Conservation (phyloP, 2,888 invertebrate species). For the Fragum sueziense region DNA sequence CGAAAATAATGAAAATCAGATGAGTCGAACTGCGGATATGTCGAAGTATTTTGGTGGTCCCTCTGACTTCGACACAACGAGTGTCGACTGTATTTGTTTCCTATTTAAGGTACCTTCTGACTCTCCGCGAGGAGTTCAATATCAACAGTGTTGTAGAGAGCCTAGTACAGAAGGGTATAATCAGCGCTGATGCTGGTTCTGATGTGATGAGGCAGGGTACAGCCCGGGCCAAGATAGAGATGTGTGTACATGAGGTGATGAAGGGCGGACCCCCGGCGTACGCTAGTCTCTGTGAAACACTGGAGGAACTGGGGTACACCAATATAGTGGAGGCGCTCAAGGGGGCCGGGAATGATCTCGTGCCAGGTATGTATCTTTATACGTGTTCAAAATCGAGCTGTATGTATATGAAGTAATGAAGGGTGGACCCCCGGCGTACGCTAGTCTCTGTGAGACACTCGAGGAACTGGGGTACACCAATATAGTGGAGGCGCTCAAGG, state of each 20-base stretch:
- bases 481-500: conserved; percentile 61
- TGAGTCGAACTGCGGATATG: no score
- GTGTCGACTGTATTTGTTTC: no score
- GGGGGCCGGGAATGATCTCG: conserved; percentile 43
- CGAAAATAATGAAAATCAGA: no score
- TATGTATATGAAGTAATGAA: conserved; percentile 64
- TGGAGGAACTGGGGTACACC: conserved; percentile 66
- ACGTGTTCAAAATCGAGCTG: conserved; percentile 61
- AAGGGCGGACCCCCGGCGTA: conserved; percentile 61
- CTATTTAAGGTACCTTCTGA: conserved; percentile 62
- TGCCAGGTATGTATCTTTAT: conserved; percentile 51
- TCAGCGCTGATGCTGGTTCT: conserved; percentile 62
- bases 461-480: conserved; percentile 66
- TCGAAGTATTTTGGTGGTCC: no score
- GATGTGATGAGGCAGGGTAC: conserved; percentile 62
- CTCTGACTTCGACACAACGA: no score
- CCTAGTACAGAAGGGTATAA: conserved; percentile 61
- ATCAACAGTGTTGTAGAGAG: conserved; percentile 62
- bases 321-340: conserved; percentile 64
- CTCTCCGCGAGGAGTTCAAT: conserved; percentile 66
- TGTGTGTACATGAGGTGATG: conserved; percentile 64
- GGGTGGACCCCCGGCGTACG: conserved; percentile 58
- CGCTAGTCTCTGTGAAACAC: conserved; percentile 61
- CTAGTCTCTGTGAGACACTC: conserved; percentile 62
- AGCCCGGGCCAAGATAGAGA: conserved; percentile 61